Conservation (phyloP, 2,113 vertebrate species). For the Salvelinus sp. region DNA sequence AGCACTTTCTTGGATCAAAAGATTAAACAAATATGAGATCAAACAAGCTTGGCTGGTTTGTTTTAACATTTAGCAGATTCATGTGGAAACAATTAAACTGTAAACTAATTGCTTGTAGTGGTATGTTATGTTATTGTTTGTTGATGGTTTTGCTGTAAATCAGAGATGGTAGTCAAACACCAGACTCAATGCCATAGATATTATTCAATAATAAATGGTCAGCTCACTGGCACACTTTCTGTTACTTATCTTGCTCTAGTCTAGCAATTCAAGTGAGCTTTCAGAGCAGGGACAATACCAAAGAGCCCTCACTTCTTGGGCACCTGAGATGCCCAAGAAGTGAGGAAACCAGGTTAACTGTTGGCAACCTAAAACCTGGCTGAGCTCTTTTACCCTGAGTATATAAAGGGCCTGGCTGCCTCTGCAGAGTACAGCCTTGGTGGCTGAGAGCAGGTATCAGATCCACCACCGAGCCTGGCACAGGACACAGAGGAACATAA, state of each 20-base stretch:
- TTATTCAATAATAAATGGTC: not conserved
- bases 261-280: not conserved
- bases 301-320: not conserved
- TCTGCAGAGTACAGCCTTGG: too few species aligned
- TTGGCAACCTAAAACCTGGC: too few species aligned
- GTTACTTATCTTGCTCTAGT: not conserved
- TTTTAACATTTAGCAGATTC: not conserved
- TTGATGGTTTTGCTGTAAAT: not conserved
- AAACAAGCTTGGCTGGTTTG: constrained; percentile 30
- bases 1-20: not conserved
- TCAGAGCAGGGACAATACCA: not conserved
- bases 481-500: too few species aligned
- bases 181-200: not conserved
- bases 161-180: not conserved
- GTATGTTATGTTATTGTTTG: not conserved
- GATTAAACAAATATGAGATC: not conserved
- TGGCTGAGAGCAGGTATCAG: too few species aligned
- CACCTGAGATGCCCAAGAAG: not conserved
- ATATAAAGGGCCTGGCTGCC: too few species aligned
- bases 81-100: not conserved
- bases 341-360: not conserved
- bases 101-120: not conserved
- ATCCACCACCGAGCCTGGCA: too few species aligned
- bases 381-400: too few species aligned
- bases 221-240: not conserved